These are phyloP conservation scores for Apis laboriosa DNA, from an alignment of 1,140 invertebrate species.

Conservation along the genomic window DNA sequence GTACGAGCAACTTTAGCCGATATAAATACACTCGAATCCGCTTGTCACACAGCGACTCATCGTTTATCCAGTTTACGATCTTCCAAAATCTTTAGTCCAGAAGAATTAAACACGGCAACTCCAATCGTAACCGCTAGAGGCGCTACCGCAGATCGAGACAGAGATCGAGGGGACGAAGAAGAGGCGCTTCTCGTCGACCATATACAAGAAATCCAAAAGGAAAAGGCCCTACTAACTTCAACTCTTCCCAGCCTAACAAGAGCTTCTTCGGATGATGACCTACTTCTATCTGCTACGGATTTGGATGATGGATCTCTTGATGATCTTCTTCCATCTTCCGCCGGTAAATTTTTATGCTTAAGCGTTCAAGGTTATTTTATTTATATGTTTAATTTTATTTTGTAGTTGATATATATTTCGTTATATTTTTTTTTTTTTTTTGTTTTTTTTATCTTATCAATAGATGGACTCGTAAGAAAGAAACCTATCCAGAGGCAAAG, in stretches of 20 bases:
- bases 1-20: conserved; percentile 91
- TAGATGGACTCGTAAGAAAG: conserved; percentile 78
- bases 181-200: conserved; percentile 87
- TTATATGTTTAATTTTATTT: no score
- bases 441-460: conserved; percentile 36
- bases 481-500: conserved; percentile 79
- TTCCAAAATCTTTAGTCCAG: conserved; percentile 87
- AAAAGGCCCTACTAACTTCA: conserved; percentile 91
- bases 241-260: conserved; percentile 89
- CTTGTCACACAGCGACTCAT: conserved; percentile 88
- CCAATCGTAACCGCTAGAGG: conserved; percentile 70
- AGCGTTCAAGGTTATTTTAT: no score
- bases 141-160: conserved; percentile 69
- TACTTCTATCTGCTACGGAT: conserved; percentile 87
- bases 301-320: conserved; percentile 87
- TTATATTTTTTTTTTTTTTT: neutral
- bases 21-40: conserved; percentile 93
- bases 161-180: conserved; percentile 82
- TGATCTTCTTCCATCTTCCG: conserved; percentile 80
- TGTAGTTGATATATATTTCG: no score
- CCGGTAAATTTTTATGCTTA: conserved; percentile 66
- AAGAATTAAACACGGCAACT: conserved; percentile 81
- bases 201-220: conserved; percentile 88
- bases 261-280: conserved; percentile 92
- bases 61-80: conserved; percentile 87